phyloP scores from a whole-genome alignment of 1,140 invertebrate genomes.

The Sipha flava region DNA sequence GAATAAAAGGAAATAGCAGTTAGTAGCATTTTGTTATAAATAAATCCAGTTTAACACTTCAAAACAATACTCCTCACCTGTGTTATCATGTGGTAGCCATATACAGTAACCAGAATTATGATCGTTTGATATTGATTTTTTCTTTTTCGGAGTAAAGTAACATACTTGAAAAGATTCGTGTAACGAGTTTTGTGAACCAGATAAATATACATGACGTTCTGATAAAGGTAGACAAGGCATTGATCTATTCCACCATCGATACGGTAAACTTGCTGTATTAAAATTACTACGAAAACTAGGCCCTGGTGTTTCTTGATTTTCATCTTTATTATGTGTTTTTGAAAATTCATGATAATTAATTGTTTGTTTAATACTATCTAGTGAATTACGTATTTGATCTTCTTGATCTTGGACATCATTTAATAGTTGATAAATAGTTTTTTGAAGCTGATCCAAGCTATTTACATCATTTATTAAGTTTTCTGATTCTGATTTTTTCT shows the following conservation, averaged over 20 bases:
- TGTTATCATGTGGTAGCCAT: neutral
- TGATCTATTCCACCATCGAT: constrained; percentile 20
- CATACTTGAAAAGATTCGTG: neutral
- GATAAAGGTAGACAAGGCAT: neutral
- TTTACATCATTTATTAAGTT: neutral
- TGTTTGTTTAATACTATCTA: neutral
- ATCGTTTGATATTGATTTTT: neutral
- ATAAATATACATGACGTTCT: neutral
- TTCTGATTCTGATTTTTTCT: neutral
- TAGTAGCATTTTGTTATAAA: constrained; percentile 14
- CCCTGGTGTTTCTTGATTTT: neutral
- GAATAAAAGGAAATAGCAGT: constrained; percentile 16
- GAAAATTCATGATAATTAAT: neutral
- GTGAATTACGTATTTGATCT: constrained; percentile 23
- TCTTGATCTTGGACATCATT: constrained; percentile 38
- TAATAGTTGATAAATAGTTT: constrained; percentile 35
- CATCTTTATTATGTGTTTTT: neutral
- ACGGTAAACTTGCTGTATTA: constrained; percentile 16
- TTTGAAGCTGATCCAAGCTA: constrained; percentile 35
- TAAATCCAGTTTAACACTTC: neutral
- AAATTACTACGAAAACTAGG: constrained; percentile 12
- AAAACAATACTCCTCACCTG: constrained; percentile 21
- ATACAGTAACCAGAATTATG: constrained; percentile 26
- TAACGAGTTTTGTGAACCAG: neutral
- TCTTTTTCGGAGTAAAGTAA: constrained; percentile 1